These are phyloP conservation scores for Leptestheria dahalacensis DNA, from an alignment of 1,140 invertebrate genomes.

Conservation along the genomic window DNA sequence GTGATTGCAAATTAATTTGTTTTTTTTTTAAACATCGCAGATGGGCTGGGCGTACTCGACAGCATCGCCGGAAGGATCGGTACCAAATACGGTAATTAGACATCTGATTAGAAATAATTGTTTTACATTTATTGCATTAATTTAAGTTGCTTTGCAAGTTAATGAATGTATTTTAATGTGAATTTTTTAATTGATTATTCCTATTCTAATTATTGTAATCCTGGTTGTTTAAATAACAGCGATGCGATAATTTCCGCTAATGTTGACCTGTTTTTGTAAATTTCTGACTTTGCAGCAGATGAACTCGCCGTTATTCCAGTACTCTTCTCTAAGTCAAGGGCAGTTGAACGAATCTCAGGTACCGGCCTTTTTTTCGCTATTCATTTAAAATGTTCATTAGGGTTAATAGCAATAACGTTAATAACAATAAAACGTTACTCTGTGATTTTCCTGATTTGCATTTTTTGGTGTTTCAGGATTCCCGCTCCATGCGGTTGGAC, in stretches of 20 bases:
- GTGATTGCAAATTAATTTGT: neutral
- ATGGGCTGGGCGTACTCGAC: slow-evolving; percentile 13
- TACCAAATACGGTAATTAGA: slow-evolving; percentile 9
- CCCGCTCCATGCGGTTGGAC: slow-evolving; percentile 69
- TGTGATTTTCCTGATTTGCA: neutral
- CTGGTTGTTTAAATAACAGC: too few relatives aligned
- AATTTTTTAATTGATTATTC: too few relatives aligned
- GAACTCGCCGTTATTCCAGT: slow-evolving; percentile 10
- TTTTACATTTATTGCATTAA: neutral
- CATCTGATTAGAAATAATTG: neutral
- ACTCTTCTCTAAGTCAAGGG: slow-evolving; percentile 10
- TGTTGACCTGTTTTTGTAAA: too few relatives aligned
- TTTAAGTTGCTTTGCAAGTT: too few relatives aligned
- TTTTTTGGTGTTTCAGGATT: neutral
- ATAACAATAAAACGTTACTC: neutral
- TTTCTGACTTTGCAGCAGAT: slow-evolving; percentile 3
- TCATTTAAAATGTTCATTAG: too few relatives aligned
- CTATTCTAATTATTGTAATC: too few relatives aligned
- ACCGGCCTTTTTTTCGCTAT: neutral
- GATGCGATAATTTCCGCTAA: too few relatives aligned
- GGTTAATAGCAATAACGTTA: neutral
- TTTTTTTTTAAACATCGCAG: neutral
- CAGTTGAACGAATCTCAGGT: slow-evolving; percentile 10
- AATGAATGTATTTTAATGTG: too few relatives aligned
- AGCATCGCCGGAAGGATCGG: slow-evolving; percentile 8